Percentiles rank a stretch among this genome's conserved stretches.
These are phyloP conservation scores for Eupleurogrammus muticus DNA, from an alignment of 2,797 vertebrate species.

Conservation along the genomic window DNA sequence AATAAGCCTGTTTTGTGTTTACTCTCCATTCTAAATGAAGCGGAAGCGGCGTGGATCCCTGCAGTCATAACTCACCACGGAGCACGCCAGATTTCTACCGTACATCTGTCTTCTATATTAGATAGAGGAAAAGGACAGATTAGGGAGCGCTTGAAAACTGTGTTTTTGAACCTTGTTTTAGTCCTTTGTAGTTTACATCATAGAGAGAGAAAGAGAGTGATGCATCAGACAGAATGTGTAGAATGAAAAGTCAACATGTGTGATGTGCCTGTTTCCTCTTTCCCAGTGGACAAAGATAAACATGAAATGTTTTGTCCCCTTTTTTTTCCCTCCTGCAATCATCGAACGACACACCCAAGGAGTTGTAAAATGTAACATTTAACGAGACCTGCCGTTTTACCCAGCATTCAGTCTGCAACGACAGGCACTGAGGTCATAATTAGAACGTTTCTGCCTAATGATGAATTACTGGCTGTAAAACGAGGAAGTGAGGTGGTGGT, in stretches of 20 bases:
- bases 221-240: neutral
- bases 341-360: neutral
- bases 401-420: neutral
- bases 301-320: neutral
- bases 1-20: conserved; percentile 71
- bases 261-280: neutral
- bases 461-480: conserved; percentile 53
- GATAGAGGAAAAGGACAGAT: conserved; percentile 7
- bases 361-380: conserved; percentile 19
- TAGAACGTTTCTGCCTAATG: conserved; percentile 32
- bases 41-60: conserved; percentile 35
- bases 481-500: conserved; percentile 45
- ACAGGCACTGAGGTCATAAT: conserved; percentile 12
- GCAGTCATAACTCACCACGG: conserved; percentile 41
- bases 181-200: neutral
- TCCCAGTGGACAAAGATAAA: neutral
- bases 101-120: conserved; percentile 29
- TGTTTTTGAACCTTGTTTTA: neutral
- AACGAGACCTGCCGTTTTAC: neutral
- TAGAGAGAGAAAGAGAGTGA: neutral
- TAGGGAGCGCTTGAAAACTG: neutral
- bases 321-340: neutral
- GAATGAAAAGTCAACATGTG: conserved; percentile 2
- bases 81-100: neutral
- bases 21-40: conserved; percentile 49